These are phyloP conservation scores for Rotaria sp. DNA, from an alignment of 2,888 invertebrate species.

Conservation along the genomic window DNA sequence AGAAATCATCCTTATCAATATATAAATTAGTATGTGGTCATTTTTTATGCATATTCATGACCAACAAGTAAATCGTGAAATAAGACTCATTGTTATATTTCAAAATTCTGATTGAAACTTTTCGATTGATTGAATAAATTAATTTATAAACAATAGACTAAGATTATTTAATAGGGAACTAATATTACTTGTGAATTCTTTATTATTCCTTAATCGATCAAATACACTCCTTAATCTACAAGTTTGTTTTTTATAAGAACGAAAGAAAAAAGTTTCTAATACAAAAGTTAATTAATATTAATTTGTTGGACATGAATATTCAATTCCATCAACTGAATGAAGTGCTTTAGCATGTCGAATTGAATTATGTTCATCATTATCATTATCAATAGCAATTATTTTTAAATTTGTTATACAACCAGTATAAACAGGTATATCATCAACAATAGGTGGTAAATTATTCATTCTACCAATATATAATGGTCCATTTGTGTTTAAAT, in stretches of 20 bases:
- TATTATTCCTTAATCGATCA: neutral
- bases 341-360: neutral
- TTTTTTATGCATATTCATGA: too few relatives aligned
- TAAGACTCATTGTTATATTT: too few relatives aligned
- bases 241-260: neutral
- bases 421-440: slow-evolving; percentile 19
- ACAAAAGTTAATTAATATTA: neutral
- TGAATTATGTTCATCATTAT: neutral
- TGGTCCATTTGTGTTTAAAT: slow-evolving; percentile 25
- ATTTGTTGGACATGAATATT: slow-evolving; percentile 26
- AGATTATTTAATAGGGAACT: too few relatives aligned
- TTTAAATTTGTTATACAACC: slow-evolving; percentile 25
- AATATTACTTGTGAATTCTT: neutral
- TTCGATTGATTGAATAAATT: too few relatives aligned
- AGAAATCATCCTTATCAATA: too few relatives aligned
- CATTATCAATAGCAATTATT: neutral
- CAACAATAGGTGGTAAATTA: neutral
- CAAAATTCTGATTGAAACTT: too few relatives aligned
- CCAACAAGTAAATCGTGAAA: too few relatives aligned
- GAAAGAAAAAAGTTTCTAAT: neutral
- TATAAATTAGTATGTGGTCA: too few relatives aligned
- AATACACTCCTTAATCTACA: slow-evolving; percentile 14
- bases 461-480: slow-evolving; percentile 19
- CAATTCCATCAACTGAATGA: neutral
- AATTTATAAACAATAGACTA: too few relatives aligned